Percentiles rank a stretch among this genome's conserved stretches.
phyloP scores from a whole-genome alignment of 2,888 invertebrate genomes.

The Zygothrica quintamaculata region DNA sequence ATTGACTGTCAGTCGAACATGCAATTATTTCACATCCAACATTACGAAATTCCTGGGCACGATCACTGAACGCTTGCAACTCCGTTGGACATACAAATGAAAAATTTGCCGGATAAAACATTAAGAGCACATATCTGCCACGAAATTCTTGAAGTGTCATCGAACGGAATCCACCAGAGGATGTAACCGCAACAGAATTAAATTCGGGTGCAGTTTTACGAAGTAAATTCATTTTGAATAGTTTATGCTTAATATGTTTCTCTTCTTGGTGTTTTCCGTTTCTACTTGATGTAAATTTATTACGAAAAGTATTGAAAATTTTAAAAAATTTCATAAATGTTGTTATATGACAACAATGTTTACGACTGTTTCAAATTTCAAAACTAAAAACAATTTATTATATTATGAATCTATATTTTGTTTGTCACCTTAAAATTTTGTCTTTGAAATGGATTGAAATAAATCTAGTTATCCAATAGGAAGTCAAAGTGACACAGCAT shows the following conservation, averaged over 20 bases:
- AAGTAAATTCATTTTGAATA: conserved; percentile 42
- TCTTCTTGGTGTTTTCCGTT: too few species aligned
- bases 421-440: too few species aligned
- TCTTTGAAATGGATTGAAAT: too few species aligned
- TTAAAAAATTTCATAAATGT: too few species aligned
- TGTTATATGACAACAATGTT: too few species aligned
- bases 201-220: conserved; percentile 58
- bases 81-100: conserved; percentile 95
- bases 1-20: conserved; percentile 97
- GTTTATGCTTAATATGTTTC: background rate
- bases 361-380: too few species aligned
- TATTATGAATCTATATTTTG: too few species aligned
- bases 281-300: too few species aligned
- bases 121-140: conserved; percentile 94
- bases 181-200: conserved; percentile 38
- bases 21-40: conserved; percentile 94
- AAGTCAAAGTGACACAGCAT: too few species aligned
- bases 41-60: conserved; percentile 91
- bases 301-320: background rate
- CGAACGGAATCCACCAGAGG: conserved; percentile 2
- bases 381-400: too few species aligned
- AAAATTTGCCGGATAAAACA: conserved; percentile 96
- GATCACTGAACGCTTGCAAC: conserved; percentile 98
- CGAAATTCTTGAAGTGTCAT: conserved; percentile 88
- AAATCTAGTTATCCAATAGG: too few species aligned